A percentile compares a stretch with the other conserved stretches of the same genome.
phyloP scores from a whole-genome alignment of 1,140 invertebrate genomes.

The Agrilus planipennis region DNA sequence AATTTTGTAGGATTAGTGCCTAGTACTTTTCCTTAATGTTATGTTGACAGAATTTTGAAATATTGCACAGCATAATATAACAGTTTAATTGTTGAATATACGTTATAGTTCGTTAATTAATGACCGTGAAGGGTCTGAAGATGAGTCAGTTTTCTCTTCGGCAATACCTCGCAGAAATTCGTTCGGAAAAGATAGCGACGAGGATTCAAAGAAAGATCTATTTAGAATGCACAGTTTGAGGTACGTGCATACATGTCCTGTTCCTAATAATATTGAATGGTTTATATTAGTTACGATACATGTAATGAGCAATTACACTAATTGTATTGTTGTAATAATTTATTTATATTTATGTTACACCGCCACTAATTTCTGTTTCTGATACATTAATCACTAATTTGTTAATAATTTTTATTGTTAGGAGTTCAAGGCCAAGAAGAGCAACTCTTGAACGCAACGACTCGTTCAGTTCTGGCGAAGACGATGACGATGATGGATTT shows the following conservation, averaged over 20 bases:
- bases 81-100: too few species aligned
- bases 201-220: conserved; percentile 40
- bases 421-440: conserved; percentile 60
- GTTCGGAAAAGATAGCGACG: conserved; percentile 38
- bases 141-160: conserved; percentile 45
- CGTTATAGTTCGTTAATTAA: conserved; percentile 50
- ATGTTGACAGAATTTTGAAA: background rate
- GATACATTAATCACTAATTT: too few species aligned
- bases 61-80: conserved; percentile 8
- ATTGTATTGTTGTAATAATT: too few species aligned
- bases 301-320: too few species aligned
- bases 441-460: conserved; percentile 55
- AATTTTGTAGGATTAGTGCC: too few species aligned
- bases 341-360: too few species aligned
- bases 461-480: conserved; percentile 75
- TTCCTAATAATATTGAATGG: too few species aligned
- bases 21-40: too few species aligned
- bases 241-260: too few species aligned
- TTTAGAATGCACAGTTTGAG: conserved; percentile 60
- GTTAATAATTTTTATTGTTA: conserved; percentile 23
- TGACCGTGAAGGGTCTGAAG: conserved; percentile 56
- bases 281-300: too few species aligned
- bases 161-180: conserved; percentile 32
- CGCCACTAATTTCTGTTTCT: too few species aligned
- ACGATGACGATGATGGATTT: conserved; percentile 81